A percentile compares a stretch with the other conserved stretches of the same genome.
Evolutionary conservation across 2,888 invertebrate genomes (phyloP).

Genomic region (Drosophila anceps): DNA sequence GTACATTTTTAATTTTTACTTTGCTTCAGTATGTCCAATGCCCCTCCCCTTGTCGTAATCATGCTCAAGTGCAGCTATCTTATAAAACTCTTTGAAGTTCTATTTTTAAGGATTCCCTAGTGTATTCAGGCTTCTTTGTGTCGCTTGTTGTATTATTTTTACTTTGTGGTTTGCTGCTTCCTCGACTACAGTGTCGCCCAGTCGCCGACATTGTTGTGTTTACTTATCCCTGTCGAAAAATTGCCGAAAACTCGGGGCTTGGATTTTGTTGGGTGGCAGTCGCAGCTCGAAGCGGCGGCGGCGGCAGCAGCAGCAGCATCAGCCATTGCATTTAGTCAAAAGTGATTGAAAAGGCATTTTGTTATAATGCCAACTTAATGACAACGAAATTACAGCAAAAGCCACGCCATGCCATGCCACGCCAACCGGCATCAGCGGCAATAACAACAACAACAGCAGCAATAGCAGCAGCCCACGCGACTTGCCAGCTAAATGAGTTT

Average conservation of each 20-base stretch:
- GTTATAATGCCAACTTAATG: conserved; percentile 83
- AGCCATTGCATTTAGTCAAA: conserved; percentile 79
- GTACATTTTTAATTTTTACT: not conserved
- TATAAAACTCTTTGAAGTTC: not conserved
- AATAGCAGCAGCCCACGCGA: conserved; percentile 21
- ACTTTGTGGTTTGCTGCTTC: conserved; percentile 59
- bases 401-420: conserved; percentile 51
- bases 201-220: conserved; percentile 63
- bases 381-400: conserved; percentile 78
- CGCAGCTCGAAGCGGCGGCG: conserved; percentile 7
- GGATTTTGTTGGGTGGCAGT: not conserved
- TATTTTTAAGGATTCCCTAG: not conserved
- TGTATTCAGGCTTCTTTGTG: conserved; percentile 7
- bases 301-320: conserved; percentile 8
- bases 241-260: conserved; percentile 67
- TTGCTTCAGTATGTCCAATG: not conserved
- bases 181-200: conserved; percentile 23
- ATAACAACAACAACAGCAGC: conserved; percentile 13
- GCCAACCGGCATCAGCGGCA: conserved; percentile 30
- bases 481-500: conserved; percentile 67
- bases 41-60: not conserved
- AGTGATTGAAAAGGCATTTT: conserved; percentile 83
- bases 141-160: conserved; percentile 10
- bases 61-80: not conserved
- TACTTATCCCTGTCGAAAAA: conserved; percentile 79